Evolutionary conservation across 2,113 vertebrate species (phyloP), one percentile per base, ranked within the genome.

Genomic region (Condylura cristata): DNA sequence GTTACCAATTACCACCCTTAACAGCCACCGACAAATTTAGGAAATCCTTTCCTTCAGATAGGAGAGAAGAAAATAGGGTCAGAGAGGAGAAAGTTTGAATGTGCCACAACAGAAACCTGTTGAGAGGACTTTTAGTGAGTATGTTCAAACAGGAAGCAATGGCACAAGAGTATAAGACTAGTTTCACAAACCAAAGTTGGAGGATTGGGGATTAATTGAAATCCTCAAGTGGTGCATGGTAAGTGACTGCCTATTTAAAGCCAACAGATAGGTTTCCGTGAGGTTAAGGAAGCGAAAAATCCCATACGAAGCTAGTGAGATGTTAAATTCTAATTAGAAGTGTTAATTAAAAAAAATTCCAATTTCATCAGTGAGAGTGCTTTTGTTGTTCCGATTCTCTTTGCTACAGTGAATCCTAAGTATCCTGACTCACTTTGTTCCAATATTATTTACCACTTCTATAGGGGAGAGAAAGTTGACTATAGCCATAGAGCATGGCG

Each of bases 261-360:
- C 98, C 98, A 98, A 98, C 98, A 98, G 98, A 98, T 98, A 98
- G 98, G 97, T 98, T 98, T 98, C 98, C 96, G 86, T 98, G 98
- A 98, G 98, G 98, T 97, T 98, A 98, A 98, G 98, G 98, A 98
- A 98, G 98, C 98, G 97, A 98, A 98, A 98, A 98, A 98, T 98
- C 98, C 98, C 98, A 98, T 98, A 98, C 97, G 97, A 98, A 98
- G 98, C 98, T 98, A 98, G 98, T 98, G 98, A 98, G 98, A 98
- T 98, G 98, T 98, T 98, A 98, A 98, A 98, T 98, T 98, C 98
- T 98, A 98, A 98, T 98, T 98, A 98, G 98, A 98, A 98, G 98
- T 98, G 98, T 98, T 98, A 98, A 98, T 98, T 98, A 98, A 98
- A 98, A 98, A 98, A 96, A 98, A 98, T 98, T 98, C 98, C 98